Evolutionary conservation across 1,140 invertebrate species (phyloP), one percentile per base, ranked within the genome.

Genomic region (Calycopis cecrops): DNA sequence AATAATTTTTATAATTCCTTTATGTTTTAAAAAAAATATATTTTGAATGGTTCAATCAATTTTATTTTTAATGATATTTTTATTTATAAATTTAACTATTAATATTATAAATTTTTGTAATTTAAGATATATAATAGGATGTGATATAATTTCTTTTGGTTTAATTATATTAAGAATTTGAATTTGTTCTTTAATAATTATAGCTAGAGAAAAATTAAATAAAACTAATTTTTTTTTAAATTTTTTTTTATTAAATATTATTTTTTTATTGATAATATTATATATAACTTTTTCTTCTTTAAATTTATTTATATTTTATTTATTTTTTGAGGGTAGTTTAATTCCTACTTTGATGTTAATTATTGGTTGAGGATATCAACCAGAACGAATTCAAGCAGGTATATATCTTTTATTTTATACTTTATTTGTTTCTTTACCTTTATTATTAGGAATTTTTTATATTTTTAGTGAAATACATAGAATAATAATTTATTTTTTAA

Each of bases 401-500:
- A 58, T 90, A 67, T 92, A 91, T 89, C 77, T 91, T 74, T 82
- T 92, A 70, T 90, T 92, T 88, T 92, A 91, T 88, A 91, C 90
- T 63, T 80, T 91, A 75, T 81, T 89, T 71, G 85, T 84, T 67
- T 91, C 90, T 70, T 85, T 92, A 65, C 90, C 90, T 60, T 83
- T 92, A 79, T 87, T 91, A 79, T 60, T 90, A 65, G 65, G 67
- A 40, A 81, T 90, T 81, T 88, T 90, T 87, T 89, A 83, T 86
- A 52, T 88, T 63, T 82, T 74, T 84, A 70, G 69, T 68, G 60
- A 79, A 58, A 69, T 69, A 71, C 61, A 73, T 65, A 71, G 63
- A 48, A 77, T 88, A 75, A 77, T 79, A 73, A 85, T 88, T 81
- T 88, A 79, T 84, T 78, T 79, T 71, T 67, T 84, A 65, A 79